These are phyloP conservation scores for Varecia variegata DNA, from an alignment of 2,797 vertebrate genomes.

Conservation along the genomic window DNA sequence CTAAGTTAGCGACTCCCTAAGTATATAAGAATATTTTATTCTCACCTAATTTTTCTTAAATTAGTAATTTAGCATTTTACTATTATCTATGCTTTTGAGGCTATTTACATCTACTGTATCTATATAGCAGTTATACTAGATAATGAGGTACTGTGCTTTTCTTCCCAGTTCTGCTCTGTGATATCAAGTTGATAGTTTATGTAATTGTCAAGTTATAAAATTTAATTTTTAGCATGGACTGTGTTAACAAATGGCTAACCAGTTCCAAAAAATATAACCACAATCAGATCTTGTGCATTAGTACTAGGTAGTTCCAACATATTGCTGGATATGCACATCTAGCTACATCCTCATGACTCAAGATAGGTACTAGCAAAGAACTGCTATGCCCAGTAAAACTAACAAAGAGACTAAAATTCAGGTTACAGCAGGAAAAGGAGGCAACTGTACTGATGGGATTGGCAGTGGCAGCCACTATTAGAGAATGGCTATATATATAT, in stretches of 20 bases:
- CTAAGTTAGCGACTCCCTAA: not conserved
- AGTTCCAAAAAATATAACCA: not conserved
- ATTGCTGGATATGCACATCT: not conserved
- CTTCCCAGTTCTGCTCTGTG: not conserved
- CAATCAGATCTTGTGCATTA: not conserved
- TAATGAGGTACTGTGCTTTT: not conserved
- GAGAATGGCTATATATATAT: not conserved
- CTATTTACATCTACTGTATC: not conserved
- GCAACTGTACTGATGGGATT: not conserved
- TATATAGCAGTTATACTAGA: not conserved
- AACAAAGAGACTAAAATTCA: not conserved
- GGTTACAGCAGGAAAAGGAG: not conserved
- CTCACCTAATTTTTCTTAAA: not conserved
- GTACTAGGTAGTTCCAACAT: not conserved
- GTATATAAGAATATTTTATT: not conserved
- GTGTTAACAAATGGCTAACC: not conserved
- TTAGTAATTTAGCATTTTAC: not conserved
- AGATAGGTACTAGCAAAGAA: not conserved
- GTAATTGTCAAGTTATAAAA: not conserved
- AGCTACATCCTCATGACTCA: not conserved
- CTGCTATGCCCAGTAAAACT: not conserved
- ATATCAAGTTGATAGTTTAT: not conserved
- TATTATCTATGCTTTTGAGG: not conserved
- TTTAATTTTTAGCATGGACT: not conserved
- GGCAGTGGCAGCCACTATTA: not conserved